Evolutionary conservation across 2,888 invertebrate species (phyloP).

Genomic region (Chymomyza procnemis): DNA sequence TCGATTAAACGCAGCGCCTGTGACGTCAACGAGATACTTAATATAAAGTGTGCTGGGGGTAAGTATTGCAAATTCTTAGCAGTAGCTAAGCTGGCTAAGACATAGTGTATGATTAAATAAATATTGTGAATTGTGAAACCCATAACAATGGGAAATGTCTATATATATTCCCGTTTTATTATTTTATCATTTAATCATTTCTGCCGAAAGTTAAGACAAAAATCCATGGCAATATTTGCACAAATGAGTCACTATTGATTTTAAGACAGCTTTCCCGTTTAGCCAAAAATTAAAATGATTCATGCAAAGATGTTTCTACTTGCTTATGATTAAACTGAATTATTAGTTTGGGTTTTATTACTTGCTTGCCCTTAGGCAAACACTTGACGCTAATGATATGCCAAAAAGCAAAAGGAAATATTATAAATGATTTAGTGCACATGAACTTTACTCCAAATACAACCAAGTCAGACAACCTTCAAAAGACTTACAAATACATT

Average conservation of each 20-base stretch:
- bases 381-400: not conserved
- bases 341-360: not conserved
- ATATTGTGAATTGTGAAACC: no score
- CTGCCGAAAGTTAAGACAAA: no score
- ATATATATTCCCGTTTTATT: no score
- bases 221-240: not conserved
- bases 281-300: not conserved
- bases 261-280: not conserved
- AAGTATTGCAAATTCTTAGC: no score
- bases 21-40: no score
- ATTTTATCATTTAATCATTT: no score
- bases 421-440: conserved; percentile 10
- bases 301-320: not conserved
- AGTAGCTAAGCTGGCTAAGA: no score
- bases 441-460: conserved; percentile 50
- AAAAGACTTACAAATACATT: conserved; percentile 1
- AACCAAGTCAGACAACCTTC: conserved; percentile 33
- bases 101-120: no score
- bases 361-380: not conserved
- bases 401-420: not conserved
- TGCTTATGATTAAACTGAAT: not conserved
- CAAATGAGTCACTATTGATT: not conserved
- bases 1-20: not conserved
- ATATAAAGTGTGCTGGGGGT: no score
- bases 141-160: no score